Conservation (phyloP, 1,140 invertebrate genomes). For the Sitobion miscanthi region DNA sequence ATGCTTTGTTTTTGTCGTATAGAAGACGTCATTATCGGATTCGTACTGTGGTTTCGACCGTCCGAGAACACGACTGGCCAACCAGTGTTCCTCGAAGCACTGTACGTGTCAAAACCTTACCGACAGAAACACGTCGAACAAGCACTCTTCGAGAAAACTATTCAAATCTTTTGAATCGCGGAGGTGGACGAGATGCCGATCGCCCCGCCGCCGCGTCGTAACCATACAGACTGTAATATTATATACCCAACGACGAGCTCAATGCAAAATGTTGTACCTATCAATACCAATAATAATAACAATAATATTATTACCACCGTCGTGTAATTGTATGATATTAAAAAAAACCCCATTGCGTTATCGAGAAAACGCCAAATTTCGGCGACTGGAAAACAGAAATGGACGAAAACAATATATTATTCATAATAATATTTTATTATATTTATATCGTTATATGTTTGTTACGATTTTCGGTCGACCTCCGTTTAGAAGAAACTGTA, state of each 20-base stretch:
- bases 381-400: neutral
- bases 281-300: neutral
- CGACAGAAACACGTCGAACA: conserved; percentile 44
- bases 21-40: conserved; percentile 29
- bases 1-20: neutral
- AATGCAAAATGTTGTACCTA: neutral
- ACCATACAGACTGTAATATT: neutral
- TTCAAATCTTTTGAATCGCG: conserved; percentile 6
- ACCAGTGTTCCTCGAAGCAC: conserved; percentile 24
- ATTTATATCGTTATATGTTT: neutral
- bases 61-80: neutral
- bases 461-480: neutral
- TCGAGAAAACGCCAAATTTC: neutral
- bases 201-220: neutral
- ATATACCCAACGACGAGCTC: neutral
- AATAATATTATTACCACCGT: neutral
- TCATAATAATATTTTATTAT: neutral
- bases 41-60: conserved; percentile 31
- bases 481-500: too few species aligned
- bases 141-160: conserved; percentile 26
- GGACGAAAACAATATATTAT: neutral
- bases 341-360: neutral
- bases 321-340: neutral
- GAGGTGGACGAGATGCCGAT: neutral
- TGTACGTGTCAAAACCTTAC: conserved; percentile 35